Base-by-base conservation (phyloP, 2,113 vertebrate species). In the Hypanus sabinus region DNA sequence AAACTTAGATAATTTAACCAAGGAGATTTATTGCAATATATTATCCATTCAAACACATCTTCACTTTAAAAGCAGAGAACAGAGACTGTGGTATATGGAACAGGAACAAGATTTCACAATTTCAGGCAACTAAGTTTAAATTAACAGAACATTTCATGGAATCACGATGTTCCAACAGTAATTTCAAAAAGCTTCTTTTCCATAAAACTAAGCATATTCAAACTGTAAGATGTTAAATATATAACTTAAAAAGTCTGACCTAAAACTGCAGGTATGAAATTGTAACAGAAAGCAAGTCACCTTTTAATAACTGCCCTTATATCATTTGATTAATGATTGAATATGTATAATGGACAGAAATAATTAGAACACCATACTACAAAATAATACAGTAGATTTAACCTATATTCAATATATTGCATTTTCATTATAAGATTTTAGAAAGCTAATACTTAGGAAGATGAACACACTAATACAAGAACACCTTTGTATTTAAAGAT, bases 11-110 rank as follows among this genome's bases (percentile, higher is more conserved):
- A 93, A 73, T 75, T 93, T 79, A 57, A 73, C 36, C 70, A 83
- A 91, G 85, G 92, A 85, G 77, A 77, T 94, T 94, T 94, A 94
- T 94, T 94, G 94, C 94, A 94, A 94, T 94, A 94, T 91, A 92
- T 94, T 94, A 94, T 88, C 55, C 62, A 94, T 94, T 87, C 83
- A 94, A 88, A 94, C 88, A 94, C 73, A 68, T 94, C 16, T 55
- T 90, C 55, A 87, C 83, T 87, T 87, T 73, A 93, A 93, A 55
- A 92, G 91, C 70, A 93, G 22, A 55, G 68, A 93, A 93, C 70
- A 93, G 38, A 93, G 91, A 93, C 38, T 93, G 91, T 92, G 90
- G 70, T 93, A 93, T 38, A 75, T 93, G 70, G 91, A 93, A 93
- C 10, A 73, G 68, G 70, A 93, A 93, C 68, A 73, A 93, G 38